A percentile compares a stretch with the other conserved stretches of the same genome.
These are phyloP conservation scores for Cataglyphis livida DNA, from an alignment of 2,888 invertebrate species.

Conservation along the genomic window DNA sequence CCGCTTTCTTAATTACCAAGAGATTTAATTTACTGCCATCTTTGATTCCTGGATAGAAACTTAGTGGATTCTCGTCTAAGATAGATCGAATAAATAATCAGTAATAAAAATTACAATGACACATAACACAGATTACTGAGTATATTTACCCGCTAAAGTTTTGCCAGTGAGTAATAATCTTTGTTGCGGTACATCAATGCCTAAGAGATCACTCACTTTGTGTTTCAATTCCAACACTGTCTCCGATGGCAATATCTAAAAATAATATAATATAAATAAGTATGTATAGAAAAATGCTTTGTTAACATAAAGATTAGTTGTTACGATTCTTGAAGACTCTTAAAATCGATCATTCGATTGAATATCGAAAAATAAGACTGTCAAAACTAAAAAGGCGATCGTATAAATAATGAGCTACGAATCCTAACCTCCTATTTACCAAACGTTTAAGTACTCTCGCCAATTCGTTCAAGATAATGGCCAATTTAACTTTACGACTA, in stretches of 20 bases:
- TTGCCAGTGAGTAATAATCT: constrained; percentile 91
- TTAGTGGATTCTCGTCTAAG: constrained; percentile 89
- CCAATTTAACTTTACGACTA: too few species aligned
- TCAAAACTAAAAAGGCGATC: not conserved
- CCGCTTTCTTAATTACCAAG: constrained; percentile 88
- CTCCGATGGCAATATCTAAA: constrained; percentile 83
- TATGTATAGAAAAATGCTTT: not conserved
- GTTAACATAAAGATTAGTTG: not conserved
- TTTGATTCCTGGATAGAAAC: constrained; percentile 90
- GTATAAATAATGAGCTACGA: not conserved
- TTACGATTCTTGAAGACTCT: not conserved
- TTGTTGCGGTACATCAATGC: constrained; percentile 90
- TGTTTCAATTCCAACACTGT: constrained; percentile 90
- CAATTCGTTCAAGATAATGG: not conserved
- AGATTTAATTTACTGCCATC: constrained; percentile 92
- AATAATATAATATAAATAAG: not conserved
- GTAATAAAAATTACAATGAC: not conserved
- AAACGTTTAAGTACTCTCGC: not conserved
- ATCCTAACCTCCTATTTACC: not conserved
- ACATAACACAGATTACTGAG: not conserved
- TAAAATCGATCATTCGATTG: not conserved
- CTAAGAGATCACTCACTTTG: constrained; percentile 88
- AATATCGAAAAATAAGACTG: not conserved
- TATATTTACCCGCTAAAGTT: constrained; percentile 87
- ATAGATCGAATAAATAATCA: not conserved